Conservation (phyloP, 2,888 invertebrate genomes). For the Augiades crinisus region DNA sequence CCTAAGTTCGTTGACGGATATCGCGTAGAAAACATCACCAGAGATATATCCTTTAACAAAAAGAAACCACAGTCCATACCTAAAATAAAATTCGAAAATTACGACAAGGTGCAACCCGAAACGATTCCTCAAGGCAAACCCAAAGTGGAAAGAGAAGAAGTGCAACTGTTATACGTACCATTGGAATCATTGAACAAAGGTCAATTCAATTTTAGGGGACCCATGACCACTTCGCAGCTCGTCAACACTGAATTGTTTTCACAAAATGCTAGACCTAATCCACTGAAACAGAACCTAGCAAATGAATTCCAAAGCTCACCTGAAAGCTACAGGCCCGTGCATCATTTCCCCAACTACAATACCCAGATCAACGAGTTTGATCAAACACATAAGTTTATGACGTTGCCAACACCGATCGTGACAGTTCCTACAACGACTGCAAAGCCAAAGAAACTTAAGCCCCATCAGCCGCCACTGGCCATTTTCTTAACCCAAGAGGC, state of each 20-base stretch:
- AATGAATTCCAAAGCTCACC: conserved; percentile 51
- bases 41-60: conserved; percentile 42
- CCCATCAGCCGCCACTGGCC: conserved; percentile 92
- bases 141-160: conserved; percentile 82
- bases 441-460: conserved; percentile 83
- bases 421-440: conserved; percentile 66
- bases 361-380: conserved; percentile 46
- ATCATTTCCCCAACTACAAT: conserved; percentile 62
- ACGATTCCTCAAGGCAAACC: conserved; percentile 43
- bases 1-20: conserved; percentile 71
- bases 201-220: conserved; percentile 64
- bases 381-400: conserved; percentile 64
- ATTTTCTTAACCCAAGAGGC: conserved; percentile 86
- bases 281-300: conserved; percentile 44
- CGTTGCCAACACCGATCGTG: conserved; percentile 59
- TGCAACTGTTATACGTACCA: conserved; percentile 91
- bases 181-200: conserved; percentile 85
- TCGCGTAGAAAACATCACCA: conserved; percentile 55
- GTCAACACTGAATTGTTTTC: conserved; percentile 57
- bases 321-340: conserved; percentile 49
- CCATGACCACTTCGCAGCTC: conserved; percentile 48
- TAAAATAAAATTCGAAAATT: conserved; percentile 62
- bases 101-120: conserved; percentile 53
- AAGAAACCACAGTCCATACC: conserved; percentile 63
- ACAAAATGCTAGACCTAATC: conserved; percentile 48